phyloP scores from a whole-genome alignment of 2,113 vertebrate genomes.

The Ardeotis arabs region DNA sequence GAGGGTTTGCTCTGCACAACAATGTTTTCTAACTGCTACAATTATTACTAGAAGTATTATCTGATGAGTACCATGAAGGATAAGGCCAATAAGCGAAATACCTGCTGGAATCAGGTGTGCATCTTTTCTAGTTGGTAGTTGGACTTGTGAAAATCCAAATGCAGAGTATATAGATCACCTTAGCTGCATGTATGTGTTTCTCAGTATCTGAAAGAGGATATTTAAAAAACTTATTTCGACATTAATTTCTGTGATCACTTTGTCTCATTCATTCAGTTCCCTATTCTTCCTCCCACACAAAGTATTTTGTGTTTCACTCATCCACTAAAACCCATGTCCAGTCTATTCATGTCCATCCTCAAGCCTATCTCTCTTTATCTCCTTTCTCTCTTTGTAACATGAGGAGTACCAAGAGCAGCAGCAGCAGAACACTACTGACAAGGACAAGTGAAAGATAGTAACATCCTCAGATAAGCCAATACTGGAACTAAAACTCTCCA shows the following conservation, averaged over 20 bases:
- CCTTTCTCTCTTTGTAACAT: rapidly evolving
- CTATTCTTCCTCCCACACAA: not conserved
- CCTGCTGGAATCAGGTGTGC: not conserved
- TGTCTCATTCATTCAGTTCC: not conserved
- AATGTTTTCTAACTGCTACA: not conserved
- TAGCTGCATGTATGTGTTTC: not conserved
- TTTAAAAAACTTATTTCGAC: not conserved
- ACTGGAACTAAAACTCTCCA: not conserved
- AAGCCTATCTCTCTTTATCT: not conserved
- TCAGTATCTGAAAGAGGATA: not conserved
- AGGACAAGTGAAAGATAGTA: not conserved
- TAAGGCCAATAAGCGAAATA: not conserved
- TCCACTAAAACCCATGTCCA: not conserved
- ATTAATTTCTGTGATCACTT: not conserved
- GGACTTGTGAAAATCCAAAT: not conserved
- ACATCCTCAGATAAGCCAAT: not conserved
- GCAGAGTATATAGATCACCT: not conserved
- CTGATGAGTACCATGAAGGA: not conserved
- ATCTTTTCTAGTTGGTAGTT: not conserved
- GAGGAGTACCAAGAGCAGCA: not conserved
- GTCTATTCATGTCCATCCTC: not conserved
- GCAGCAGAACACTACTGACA: not conserved
- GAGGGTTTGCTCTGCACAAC: not conserved
- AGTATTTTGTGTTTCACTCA: not conserved
- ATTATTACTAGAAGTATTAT: not conserved